Percentiles rank a stretch among this genome's conserved stretches.
Evolutionary conservation across 1,140 invertebrate species (phyloP).

Genomic region (Anastrepha ludens): DNA sequence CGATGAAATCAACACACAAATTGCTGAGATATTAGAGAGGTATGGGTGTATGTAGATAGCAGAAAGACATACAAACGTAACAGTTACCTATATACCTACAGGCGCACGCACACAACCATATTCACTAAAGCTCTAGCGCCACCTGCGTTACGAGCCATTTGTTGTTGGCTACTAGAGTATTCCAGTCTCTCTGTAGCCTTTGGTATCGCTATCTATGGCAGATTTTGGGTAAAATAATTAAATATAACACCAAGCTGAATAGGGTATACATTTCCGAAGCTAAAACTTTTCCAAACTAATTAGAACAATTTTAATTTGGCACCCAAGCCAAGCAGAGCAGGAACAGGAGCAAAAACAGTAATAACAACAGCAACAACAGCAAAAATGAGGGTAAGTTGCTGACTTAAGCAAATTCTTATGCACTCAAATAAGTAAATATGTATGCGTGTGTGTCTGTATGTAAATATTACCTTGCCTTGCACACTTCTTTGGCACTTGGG

Average conservation of each 20-base stretch:
- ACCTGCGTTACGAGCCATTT: no score
- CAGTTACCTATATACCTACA: neutral
- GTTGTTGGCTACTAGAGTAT: neutral
- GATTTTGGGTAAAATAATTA: neutral
- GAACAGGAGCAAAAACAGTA: neutral
- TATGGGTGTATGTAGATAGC: no score
- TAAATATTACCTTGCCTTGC: neutral
- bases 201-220: neutral
- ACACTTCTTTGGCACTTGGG: neutral
- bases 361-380: neutral
- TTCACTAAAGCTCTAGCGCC: no score
- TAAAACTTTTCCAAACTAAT: conserved; percentile 23
- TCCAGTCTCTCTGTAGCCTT: neutral
- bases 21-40: no score
- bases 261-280: conserved; percentile 5
- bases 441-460: neutral
- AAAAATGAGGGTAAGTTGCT: neutral
- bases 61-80: neutral
- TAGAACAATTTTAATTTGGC: conserved; percentile 47
- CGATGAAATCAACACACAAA: neutral
- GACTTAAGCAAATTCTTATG: neutral
- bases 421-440: neutral
- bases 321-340: neutral
- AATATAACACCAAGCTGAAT: conserved; percentile 34
- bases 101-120: neutral